Evolutionary conservation across 2,113 vertebrate species (phyloP).

Genomic region (Caloenas nicobarica): DNA sequence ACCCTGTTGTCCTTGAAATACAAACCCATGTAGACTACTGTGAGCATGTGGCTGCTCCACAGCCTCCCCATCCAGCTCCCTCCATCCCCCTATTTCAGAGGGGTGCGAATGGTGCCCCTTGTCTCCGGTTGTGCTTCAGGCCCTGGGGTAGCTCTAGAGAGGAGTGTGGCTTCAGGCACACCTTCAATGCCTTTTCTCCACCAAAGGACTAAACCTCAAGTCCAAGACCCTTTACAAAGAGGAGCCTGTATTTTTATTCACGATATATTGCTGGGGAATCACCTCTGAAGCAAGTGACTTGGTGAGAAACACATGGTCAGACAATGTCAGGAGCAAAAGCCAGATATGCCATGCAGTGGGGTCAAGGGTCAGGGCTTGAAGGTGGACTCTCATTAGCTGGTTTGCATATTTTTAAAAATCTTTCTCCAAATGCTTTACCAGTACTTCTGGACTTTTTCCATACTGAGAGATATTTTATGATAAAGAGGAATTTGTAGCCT

Average conservation of each 20-base stretch:
- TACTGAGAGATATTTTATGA: not conserved
- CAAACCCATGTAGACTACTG: accelerated
- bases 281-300: not conserved
- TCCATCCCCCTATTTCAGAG: not conserved
- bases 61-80: not conserved
- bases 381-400: not conserved
- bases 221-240: not conserved
- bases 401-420: not conserved
- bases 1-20: not conserved
- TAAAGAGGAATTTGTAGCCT: not conserved
- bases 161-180: not conserved
- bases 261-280: not conserved
- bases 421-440: not conserved
- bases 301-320: not conserved
- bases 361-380: not conserved
- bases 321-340: not conserved
- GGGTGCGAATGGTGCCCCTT: accelerated
- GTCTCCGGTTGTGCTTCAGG: not conserved
- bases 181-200: not conserved
- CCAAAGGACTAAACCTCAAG: not conserved
- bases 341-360: accelerated
- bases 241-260: not conserved
- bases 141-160: not conserved
- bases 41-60: accelerated
- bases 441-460: not conserved